These are phyloP conservation scores for Himalopsyche phryganea DNA, from an alignment of 1,140 invertebrate genomes.

Conservation along the genomic window DNA sequence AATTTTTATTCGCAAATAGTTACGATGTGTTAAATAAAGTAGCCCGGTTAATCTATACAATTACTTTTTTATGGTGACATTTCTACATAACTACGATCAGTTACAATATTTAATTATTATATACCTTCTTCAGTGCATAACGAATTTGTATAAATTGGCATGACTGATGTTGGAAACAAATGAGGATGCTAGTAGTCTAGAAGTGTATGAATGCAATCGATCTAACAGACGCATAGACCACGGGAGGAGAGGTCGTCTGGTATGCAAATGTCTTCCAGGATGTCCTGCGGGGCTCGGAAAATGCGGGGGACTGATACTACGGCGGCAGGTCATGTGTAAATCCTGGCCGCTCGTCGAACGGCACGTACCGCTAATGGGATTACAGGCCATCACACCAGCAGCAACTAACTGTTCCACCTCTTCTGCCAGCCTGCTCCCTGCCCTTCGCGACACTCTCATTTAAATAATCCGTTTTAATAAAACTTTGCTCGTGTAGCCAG, in stretches of 20 bases:
- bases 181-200: too few relatives aligned
- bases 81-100: too few relatives aligned
- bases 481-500: not conserved
- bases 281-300: not conserved
- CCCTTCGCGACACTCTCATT: not conserved
- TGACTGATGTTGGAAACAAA: too few relatives aligned
- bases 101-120: too few relatives aligned
- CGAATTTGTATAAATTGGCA: too few relatives aligned
- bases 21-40: too few relatives aligned
- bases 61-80: too few relatives aligned
- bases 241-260: conserved; percentile 24
- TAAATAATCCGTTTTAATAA: conserved; percentile 3
- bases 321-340: conserved; percentile 27
- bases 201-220: not conserved
- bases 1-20: too few relatives aligned
- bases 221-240: not conserved
- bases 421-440: conserved; percentile 11
- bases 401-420: conserved; percentile 13
- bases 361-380: conserved; percentile 34
- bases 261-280: conserved; percentile 25
- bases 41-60: too few relatives aligned
- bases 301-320: conserved; percentile 14
- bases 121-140: too few relatives aligned
- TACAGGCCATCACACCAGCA: conserved; percentile 24
- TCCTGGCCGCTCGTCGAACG: conserved; percentile 20